A percentile compares a stretch with the other conserved stretches of the same genome.
phyloP scores from a whole-genome alignment of 2,113 vertebrate species.

The Tor tambroides region DNA sequence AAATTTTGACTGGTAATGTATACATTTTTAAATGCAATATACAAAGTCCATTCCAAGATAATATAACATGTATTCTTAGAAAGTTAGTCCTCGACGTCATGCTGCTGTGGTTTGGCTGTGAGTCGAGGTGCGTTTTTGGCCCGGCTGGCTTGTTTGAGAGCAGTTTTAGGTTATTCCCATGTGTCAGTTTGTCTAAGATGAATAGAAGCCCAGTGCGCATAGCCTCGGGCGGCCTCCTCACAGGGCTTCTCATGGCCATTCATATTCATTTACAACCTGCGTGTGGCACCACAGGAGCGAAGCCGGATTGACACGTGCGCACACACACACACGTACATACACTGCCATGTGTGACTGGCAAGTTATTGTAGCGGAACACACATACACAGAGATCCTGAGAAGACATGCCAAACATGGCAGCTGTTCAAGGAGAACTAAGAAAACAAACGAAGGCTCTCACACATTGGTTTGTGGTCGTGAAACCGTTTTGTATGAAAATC shows the following conservation, averaged over 20 bases:
- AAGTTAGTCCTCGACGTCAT: background rate
- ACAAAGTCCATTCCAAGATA: slow-evolving; percentile 31
- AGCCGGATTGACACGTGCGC: slow-evolving; percentile 37
- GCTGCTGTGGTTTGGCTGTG: slow-evolving; percentile 8
- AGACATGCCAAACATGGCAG: slow-evolving; percentile 36
- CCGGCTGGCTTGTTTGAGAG: background rate
- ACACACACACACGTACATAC: slow-evolving; percentile 21
- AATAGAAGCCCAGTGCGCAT: slow-evolving; percentile 34
- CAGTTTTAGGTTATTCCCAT: slow-evolving; percentile 53
- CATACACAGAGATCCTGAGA: slow-evolving; percentile 27
- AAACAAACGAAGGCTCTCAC: slow-evolving; percentile 28
- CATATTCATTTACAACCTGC: slow-evolving; percentile 55
- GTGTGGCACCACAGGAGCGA: slow-evolving; percentile 36
- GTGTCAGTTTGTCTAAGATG: slow-evolving; percentile 47
- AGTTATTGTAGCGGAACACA: slow-evolving; percentile 29
- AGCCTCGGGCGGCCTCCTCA: slow-evolving; percentile 32
- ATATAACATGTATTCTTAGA: background rate
- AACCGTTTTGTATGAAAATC: background rate
- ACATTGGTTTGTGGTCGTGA: background rate
- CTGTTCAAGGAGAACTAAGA: slow-evolving; percentile 7
- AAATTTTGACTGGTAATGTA: too few relatives aligned
- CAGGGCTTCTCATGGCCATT: slow-evolving; percentile 42
- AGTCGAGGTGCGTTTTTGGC: background rate
- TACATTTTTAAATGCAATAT: background rate
- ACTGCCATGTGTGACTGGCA: slow-evolving; percentile 10